phyloP scores from a whole-genome alignment of 2,113 vertebrate genomes.

The Gobiocypris rarus region DNA sequence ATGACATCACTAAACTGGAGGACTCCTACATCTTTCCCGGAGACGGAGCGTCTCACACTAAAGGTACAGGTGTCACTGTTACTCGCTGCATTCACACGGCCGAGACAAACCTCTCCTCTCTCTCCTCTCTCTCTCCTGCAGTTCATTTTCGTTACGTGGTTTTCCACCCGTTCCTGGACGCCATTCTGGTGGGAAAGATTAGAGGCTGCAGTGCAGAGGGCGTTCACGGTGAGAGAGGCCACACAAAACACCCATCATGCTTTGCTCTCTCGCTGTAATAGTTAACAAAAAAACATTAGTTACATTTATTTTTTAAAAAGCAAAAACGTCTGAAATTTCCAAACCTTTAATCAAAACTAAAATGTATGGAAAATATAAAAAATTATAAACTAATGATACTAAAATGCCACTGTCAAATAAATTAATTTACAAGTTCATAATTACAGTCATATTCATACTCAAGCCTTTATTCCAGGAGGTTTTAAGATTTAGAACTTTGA shows the following conservation, averaged over 20 bases:
- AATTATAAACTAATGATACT: neutral
- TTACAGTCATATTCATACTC: neutral
- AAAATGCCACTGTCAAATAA: neutral
- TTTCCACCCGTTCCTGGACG: conserved; percentile 94
- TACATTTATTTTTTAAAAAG: too few relatives aligned
- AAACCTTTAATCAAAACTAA: neutral
- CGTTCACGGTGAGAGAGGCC: conserved; percentile 82
- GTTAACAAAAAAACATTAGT: too few relatives aligned
- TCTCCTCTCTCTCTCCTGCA: conserved; percentile 56
- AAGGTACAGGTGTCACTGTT: conserved; percentile 76
- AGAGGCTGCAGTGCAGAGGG: conserved; percentile 96
- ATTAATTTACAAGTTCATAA: neutral
- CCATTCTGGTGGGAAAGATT: conserved; percentile 92
- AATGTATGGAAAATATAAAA: neutral
- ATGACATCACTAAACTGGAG: conserved; percentile 93
- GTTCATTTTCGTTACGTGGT: conserved; percentile 95
- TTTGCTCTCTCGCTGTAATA: neutral
- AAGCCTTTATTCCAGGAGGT: neutral
- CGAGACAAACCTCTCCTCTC: neutral
- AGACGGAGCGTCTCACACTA: conserved; percentile 94
- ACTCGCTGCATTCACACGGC: neutral
- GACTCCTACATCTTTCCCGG: conserved; percentile 97
- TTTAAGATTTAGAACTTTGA: neutral
- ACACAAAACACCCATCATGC: too few relatives aligned
- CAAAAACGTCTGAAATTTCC: too few relatives aligned